Evolutionary conservation across 2,797 vertebrate genomes (phyloP).

Genomic region (Prunella strophiata): DNA sequence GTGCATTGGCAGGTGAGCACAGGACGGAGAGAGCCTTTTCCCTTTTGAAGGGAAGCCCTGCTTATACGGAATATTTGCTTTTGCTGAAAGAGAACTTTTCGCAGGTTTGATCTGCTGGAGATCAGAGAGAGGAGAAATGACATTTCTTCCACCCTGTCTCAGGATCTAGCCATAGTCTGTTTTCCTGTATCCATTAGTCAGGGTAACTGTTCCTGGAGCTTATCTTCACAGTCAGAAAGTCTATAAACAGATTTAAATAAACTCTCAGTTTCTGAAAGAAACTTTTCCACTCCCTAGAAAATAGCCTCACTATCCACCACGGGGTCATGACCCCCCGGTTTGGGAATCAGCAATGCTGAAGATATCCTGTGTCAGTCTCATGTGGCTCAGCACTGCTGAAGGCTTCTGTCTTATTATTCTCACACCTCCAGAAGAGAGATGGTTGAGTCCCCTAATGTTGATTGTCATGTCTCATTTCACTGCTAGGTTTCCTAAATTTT

Average conservation of each 20-base stretch:
- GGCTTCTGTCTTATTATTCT: slow-evolving; percentile 46
- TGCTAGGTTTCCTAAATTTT: slow-evolving; percentile 23
- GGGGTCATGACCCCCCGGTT: slow-evolving; percentile 27
- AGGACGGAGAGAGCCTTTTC: not conserved
- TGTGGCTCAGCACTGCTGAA: slow-evolving; percentile 11
- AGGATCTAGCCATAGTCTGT: not conserved
- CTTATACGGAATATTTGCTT: not conserved
- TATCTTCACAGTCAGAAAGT: slow-evolving; percentile 46
- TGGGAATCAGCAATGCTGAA: slow-evolving; percentile 15
- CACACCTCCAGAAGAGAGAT: not conserved
- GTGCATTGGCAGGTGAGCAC: rapidly evolving
- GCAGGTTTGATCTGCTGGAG: not conserved
- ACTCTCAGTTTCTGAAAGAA: not conserved
- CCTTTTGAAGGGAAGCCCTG: not conserved
- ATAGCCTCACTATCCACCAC: not conserved
- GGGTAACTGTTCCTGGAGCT: slow-evolving; percentile 9
- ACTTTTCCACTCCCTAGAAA: slow-evolving; percentile 35
- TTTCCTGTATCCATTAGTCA: slow-evolving; percentile 2
- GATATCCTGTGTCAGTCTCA: slow-evolving; percentile 50
- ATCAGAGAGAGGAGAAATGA: not conserved
- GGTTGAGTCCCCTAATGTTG: not conserved
- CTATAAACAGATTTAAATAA: slow-evolving; percentile 63
- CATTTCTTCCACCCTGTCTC: not conserved
- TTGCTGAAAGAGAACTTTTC: not conserved
- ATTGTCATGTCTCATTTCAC: slow-evolving; percentile 6